phyloP scores from a whole-genome alignment of 2,113 vertebrate species.

The Ascaphus truei region DNA sequence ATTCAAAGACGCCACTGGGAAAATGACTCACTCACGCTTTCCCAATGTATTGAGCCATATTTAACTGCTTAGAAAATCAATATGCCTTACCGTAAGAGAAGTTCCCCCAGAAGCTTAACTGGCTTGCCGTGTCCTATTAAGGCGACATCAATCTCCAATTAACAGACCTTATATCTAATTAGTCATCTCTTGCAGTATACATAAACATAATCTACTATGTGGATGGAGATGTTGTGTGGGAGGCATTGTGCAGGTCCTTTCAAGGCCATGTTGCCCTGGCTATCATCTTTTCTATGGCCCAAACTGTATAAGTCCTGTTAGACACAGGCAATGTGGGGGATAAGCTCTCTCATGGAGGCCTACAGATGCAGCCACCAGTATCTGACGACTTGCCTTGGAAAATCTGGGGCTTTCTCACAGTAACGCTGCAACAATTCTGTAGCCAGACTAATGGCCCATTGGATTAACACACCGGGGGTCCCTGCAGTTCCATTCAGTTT shows the following conservation, averaged over 20 bases:
- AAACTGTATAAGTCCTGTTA: too few relatives aligned
- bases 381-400: too few relatives aligned
- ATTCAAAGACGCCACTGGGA: slow-evolving; percentile 39
- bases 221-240: background rate
- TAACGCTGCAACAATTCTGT: too few relatives aligned
- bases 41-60: slow-evolving; percentile 47
- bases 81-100: slow-evolving; percentile 29
- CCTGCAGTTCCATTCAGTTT: too few relatives aligned
- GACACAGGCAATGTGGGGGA: too few relatives aligned
- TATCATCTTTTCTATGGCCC: too few relatives aligned
- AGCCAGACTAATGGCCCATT: too few relatives aligned
- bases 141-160: slow-evolving; percentile 20
- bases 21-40: slow-evolving; percentile 53
- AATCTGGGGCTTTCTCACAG: too few relatives aligned
- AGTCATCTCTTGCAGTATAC: slow-evolving; percentile 1
- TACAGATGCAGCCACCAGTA: too few relatives aligned
- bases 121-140: slow-evolving; percentile 36
- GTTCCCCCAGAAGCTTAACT: slow-evolving; percentile 40
- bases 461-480: too few relatives aligned
- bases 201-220: slow-evolving; percentile 16
- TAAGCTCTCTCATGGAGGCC: too few relatives aligned
- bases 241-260: background rate
- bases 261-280: background rate
- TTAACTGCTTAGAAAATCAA: slow-evolving; percentile 44
- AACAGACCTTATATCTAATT: slow-evolving; percentile 18